Conservation (phyloP, 92 coral and sea anemone species). For the Zoanthus solanderi region DNA sequence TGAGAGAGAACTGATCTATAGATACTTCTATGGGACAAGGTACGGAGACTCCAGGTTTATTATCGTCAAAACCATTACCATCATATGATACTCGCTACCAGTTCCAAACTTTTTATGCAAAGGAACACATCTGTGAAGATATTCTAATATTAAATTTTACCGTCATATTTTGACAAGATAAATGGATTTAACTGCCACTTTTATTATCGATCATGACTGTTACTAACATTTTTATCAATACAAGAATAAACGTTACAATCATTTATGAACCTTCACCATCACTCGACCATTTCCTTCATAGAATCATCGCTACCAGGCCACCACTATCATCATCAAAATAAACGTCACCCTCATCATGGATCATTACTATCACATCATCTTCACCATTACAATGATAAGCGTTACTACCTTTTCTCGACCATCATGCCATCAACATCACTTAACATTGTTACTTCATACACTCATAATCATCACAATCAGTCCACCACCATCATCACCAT, state of each 20-base stretch:
- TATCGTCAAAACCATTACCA: neutral
- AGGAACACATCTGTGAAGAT: no score
- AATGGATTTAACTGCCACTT: neutral
- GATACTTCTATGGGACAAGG: constrained; percentile 99
- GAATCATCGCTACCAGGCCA: neutral
- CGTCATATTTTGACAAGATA: no score
- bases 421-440: no score
- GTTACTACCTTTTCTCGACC: neutral
- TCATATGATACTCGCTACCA: neutral
- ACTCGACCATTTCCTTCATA: neutral
- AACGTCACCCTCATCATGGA: neutral
- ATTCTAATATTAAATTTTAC: no score
- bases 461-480: no score
- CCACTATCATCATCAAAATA: neutral
- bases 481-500: no score
- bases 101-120: no score
- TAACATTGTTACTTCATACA: neutral
- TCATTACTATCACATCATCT: neutral
- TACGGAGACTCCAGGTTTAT: neutral
- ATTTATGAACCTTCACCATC: neutral
- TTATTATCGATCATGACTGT: neutral
- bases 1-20: constrained; percentile 94
- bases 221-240: neutral
- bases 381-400: neutral
- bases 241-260: neutral